Evolutionary conservation across 2,888 invertebrate genomes (phyloP).

Genomic region (Cephus runcator): DNA sequence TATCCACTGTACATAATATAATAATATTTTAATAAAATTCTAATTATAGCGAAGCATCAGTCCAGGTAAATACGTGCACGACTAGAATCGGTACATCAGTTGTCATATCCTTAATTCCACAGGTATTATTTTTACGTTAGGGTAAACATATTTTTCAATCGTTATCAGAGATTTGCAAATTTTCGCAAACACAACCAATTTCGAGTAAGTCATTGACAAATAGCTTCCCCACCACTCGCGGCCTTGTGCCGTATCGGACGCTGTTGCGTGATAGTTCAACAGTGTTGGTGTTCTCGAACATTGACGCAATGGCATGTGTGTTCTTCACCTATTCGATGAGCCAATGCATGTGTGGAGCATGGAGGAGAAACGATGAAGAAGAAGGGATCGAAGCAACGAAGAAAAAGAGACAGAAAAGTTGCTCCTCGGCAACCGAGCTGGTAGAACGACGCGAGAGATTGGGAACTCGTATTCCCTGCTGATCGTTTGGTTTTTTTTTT

Average conservation of each 20-base stretch:
- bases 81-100: background rate
- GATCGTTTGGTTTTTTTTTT: background rate
- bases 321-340: background rate
- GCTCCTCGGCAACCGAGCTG: background rate
- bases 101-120: background rate
- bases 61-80: background rate
- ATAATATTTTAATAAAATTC: conserved; percentile 61
- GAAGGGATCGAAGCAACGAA: background rate
- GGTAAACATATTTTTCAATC: background rate
- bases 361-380: background rate
- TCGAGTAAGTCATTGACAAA: background rate
- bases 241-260: background rate
- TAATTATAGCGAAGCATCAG: conserved; percentile 24
- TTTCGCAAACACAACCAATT: background rate
- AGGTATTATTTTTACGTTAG: background rate
- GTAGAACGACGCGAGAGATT: background rate
- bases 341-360: background rate
- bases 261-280: background rate
- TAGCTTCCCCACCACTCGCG: background rate
- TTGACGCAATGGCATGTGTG: background rate
- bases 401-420: background rate
- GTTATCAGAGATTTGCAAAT: background rate
- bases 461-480: background rate
- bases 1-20: conserved; percentile 61
- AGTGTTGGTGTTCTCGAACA: background rate